These are phyloP conservation scores for Cyclargus thomasi DNA, from an alignment of 1,140 invertebrate genomes.

Conservation along the genomic window DNA sequence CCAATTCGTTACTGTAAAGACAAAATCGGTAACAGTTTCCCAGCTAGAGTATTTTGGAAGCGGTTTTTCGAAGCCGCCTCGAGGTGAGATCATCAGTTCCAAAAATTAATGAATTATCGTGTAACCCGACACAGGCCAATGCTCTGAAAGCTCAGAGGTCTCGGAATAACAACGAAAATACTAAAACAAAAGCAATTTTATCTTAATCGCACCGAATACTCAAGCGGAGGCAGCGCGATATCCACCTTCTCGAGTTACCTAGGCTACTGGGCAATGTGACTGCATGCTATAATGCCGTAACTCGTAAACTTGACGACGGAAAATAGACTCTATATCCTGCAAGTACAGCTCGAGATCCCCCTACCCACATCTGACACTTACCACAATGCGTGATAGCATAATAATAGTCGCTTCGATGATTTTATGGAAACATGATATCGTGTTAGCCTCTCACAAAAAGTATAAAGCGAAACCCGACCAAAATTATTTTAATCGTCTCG, in stretches of 20 bases:
- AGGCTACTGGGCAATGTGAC: slow-evolving; percentile 67
- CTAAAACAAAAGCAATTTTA: slow-evolving; percentile 65
- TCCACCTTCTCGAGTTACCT: slow-evolving; percentile 71
- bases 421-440: slow-evolving; percentile 73
- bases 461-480: slow-evolving; percentile 61
- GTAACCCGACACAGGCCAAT: slow-evolving; percentile 22
- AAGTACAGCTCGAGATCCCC: slow-evolving; percentile 34
- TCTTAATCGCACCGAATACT: slow-evolving; percentile 72
- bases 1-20: too few relatives aligned
- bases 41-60: neutral
- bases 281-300: slow-evolving; percentile 36
- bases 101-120: slow-evolving; percentile 7
- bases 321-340: slow-evolving; percentile 30
- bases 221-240: slow-evolving; percentile 63
- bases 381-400: slow-evolving; percentile 46
- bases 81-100: slow-evolving; percentile 17
- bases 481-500: slow-evolving; percentile 74
- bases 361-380: slow-evolving; percentile 31
- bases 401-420: slow-evolving; percentile 72
- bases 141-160: slow-evolving; percentile 29
- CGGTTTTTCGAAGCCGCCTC: too few relatives aligned
- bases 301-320: neutral
- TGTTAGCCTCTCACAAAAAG: slow-evolving; percentile 70
- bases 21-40: neutral
- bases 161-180: slow-evolving; percentile 47